Evolutionary conservation across 2,797 vertebrate genomes (phyloP).

Genomic region (Dendrocincla tyrannina): DNA sequence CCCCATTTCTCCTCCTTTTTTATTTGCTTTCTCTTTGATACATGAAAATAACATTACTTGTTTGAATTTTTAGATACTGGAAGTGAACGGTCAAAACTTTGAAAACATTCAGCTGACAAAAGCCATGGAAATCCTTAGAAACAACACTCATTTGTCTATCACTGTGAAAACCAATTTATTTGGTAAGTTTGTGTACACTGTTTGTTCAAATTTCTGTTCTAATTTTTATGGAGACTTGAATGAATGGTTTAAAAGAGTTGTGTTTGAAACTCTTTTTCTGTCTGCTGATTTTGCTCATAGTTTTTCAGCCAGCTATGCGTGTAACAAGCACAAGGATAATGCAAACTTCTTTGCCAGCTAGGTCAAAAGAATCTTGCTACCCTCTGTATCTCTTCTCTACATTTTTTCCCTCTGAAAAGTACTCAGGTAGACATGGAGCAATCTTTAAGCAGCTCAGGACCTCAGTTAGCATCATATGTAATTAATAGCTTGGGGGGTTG

Average conservation of each 20-base stretch:
- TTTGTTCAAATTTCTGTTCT: neutral
- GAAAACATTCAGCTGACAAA: slow-evolving; percentile 97
- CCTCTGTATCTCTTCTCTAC: neutral
- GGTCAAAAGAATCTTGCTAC: neutral
- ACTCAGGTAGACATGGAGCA: neutral
- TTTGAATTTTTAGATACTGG: slow-evolving; percentile 86
- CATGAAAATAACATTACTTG: neutral
- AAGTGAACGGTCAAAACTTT: slow-evolving; percentile 99
- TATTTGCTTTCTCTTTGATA: neutral
- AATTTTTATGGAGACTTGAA: neutral
- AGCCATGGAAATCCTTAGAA: slow-evolving; percentile 98
- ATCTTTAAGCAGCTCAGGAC: neutral
- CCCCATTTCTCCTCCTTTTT: fast-evolving
- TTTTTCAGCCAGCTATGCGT: neutral
- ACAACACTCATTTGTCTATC: slow-evolving; percentile 98
- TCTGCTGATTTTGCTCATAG: neutral
- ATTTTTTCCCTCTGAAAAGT: neutral
- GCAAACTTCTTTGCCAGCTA: neutral
- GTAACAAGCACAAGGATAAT: neutral
- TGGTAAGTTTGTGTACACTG: slow-evolving; percentile 79
- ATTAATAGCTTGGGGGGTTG: neutral
- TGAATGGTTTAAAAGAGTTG: neutral
- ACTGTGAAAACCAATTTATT: slow-evolving; percentile 99
- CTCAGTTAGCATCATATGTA: neutral
- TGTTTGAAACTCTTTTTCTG: neutral